Conservation (phyloP, 1,140 invertebrate genomes). For the Streblospio benedicti region DNA sequence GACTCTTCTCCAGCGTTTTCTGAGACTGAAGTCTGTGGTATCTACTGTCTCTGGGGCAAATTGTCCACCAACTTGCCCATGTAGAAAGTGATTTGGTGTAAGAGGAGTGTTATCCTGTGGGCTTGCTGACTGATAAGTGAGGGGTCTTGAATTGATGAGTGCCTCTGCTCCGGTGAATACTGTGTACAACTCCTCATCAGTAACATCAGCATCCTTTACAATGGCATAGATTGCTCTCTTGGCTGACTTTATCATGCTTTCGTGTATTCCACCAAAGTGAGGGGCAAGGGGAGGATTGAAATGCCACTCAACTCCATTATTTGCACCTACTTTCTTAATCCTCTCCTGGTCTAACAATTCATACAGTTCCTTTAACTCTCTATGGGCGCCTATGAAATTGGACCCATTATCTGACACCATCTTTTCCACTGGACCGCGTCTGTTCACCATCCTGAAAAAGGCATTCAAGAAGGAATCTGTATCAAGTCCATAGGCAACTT, state of each 20-base stretch:
- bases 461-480: too few relatives aligned
- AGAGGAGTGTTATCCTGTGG: too few relatives aligned
- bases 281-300: constrained; percentile 45
- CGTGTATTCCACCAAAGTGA: constrained; percentile 48
- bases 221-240: constrained; percentile 26
- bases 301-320: constrained; percentile 37
- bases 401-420: background rate
- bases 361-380: constrained; percentile 3
- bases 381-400: constrained; percentile 13
- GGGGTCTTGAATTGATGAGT: background rate
- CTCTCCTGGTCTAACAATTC: constrained; percentile 5
- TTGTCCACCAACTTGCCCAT: background rate
- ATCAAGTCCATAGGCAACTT: background rate
- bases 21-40: background rate
- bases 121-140: too few relatives aligned
- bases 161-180: background rate
- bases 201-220: constrained; percentile 7
- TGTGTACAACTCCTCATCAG: constrained; percentile 8
- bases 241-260: constrained; percentile 37
- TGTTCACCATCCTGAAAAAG: background rate
- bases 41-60: background rate
- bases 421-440: background rate
- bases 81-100: background rate
- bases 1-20: background rate
- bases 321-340: background rate